These are phyloP conservation scores for Drymodes brunneopygia DNA, from an alignment of 2,113 vertebrate genomes.

Conservation along the genomic window DNA sequence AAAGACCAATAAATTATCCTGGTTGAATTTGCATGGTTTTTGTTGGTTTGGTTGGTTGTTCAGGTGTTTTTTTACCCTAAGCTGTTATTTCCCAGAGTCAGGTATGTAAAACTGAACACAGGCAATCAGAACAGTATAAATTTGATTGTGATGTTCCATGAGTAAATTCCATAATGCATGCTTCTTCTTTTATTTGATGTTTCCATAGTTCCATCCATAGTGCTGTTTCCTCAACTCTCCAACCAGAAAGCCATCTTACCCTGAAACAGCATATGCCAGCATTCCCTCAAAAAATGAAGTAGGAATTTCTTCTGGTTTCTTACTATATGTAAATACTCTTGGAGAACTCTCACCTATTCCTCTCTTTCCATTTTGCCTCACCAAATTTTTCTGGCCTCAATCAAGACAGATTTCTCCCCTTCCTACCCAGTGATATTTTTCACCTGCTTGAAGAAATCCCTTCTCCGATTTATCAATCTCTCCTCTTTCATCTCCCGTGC, in stretches of 20 bases:
- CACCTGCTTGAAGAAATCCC: constrained; percentile 16
- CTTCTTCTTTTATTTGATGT: background rate
- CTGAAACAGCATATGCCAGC: background rate
- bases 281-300: background rate
- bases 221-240: background rate
- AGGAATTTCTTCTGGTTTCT: background rate
- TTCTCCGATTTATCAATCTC: constrained; percentile 12
- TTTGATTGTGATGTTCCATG: background rate
- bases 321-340: background rate
- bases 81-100: background rate
- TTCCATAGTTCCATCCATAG: background rate
- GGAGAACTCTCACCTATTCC: background rate
- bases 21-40: background rate
- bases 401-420: background rate
- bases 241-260: background rate
- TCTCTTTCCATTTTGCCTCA: background rate
- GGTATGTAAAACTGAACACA: background rate
- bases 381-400: background rate
- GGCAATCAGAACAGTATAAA: background rate
- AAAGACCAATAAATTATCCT: background rate
- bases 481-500: constrained; percentile 28
- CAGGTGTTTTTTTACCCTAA: background rate
- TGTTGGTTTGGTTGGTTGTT: background rate
- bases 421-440: constrained; percentile 5
- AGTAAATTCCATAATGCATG: background rate